A percentile compares a stretch with the other conserved stretches of the same genome.
phyloP scores from a whole-genome alignment of 1,140 invertebrate genomes.

The Musca vetustissima region DNA sequence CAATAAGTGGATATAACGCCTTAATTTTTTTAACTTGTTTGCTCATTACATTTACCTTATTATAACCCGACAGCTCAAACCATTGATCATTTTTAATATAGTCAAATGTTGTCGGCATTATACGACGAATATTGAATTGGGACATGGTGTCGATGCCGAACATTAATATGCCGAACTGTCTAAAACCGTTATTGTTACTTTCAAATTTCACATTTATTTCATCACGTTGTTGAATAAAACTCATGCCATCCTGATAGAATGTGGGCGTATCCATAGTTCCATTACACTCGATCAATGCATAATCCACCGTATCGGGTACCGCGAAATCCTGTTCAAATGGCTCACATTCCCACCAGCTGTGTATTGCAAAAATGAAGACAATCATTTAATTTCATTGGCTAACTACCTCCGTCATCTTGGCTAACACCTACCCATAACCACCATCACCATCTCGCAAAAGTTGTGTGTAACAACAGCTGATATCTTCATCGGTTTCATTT shows the following conservation, averaged over 20 bases:
- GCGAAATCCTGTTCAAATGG: background rate
- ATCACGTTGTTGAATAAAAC: constrained; percentile 1
- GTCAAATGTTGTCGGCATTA: constrained; percentile 36
- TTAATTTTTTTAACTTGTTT: too few species aligned
- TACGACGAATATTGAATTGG: constrained; percentile 53
- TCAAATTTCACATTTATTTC: background rate
- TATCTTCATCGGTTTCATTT: too few species aligned
- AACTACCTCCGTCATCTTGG: too few species aligned
- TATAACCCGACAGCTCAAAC: constrained; percentile 43
- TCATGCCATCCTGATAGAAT: constrained; percentile 6
- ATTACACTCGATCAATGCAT: background rate
- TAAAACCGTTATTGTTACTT: background rate
- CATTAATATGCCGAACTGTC: constrained; percentile 34
- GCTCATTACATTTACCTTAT: constrained; percentile 42
- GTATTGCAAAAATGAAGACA: too few species aligned
- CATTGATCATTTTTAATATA: constrained; percentile 34
- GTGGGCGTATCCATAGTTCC: background rate
- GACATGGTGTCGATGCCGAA: constrained; percentile 41
- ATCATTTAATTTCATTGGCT: too few species aligned
- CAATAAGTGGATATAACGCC: too few species aligned
- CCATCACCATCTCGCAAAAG: too few species aligned
- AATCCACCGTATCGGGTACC: background rate
- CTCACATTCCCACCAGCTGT: background rate
- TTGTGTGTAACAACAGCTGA: too few species aligned
- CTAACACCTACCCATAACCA: too few species aligned